phyloP scores from a whole-genome alignment of 2,113 vertebrate species.

The Hydrochoerus hydrochaeris region DNA sequence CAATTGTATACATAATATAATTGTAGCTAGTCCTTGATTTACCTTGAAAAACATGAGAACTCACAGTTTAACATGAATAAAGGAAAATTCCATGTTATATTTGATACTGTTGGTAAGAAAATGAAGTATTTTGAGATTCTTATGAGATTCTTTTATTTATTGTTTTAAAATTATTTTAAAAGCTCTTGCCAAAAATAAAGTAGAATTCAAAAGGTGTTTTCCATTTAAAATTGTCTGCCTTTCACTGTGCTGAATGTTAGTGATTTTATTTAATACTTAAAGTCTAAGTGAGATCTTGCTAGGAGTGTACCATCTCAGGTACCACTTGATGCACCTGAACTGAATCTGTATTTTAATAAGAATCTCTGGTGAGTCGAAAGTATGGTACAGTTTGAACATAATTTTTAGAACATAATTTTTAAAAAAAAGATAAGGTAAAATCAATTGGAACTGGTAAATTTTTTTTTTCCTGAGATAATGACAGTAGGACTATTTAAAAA shows the following conservation, averaged over 20 bases:
- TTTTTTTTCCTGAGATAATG: constrained; percentile 15
- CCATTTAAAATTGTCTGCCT: constrained; percentile 12
- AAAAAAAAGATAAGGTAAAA: not conserved
- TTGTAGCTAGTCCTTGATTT: not conserved
- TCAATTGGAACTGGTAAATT: not conserved
- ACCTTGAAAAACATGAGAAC: constrained; percentile 13
- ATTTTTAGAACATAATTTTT: not conserved
- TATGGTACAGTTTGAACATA: not conserved
- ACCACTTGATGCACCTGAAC: not conserved
- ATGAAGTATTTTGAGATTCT: not conserved
- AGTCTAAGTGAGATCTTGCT: not conserved
- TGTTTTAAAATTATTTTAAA: not conserved
- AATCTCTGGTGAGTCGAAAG: not conserved
- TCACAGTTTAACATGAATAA: not conserved
- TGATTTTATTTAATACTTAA: not conserved
- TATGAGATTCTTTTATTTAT: not conserved
- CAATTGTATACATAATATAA: no score
- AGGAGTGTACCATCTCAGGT: not conserved
- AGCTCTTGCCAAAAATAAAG: not conserved
- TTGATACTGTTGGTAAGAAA: not conserved
- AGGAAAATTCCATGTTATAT: constrained; percentile 4
- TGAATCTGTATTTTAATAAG: not conserved
- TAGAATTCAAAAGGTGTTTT: constrained; percentile 33
- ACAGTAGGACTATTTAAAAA: not conserved
- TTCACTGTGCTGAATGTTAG: not conserved